Conservation (phyloP, 2,888 invertebrate genomes). For the Autographa gamma region DNA sequence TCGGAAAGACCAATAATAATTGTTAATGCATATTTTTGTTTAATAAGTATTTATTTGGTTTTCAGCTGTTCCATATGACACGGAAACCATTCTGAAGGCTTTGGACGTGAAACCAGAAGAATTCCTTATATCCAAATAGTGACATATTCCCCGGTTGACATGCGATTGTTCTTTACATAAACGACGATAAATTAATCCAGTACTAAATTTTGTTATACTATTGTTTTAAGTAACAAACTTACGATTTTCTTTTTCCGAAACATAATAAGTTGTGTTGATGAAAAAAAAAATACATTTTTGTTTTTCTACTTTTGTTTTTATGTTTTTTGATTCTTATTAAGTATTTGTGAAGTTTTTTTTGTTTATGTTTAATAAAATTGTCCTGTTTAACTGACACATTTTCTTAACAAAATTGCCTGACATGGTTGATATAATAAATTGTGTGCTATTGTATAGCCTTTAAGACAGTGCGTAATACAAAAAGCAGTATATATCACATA, state of each 20-base stretch:
- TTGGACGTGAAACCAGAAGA: constrained; percentile 73
- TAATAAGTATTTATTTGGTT: constrained; percentile 41
- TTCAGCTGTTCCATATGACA: constrained; percentile 77
- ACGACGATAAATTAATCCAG: neutral
- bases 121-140: constrained; percentile 43
- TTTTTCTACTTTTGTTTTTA: neutral
- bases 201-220: too few species aligned
- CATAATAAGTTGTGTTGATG: too few species aligned
- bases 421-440: too few species aligned
- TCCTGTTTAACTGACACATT: neutral
- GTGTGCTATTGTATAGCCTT: too few species aligned
- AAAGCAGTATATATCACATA: too few species aligned
- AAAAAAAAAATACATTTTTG: neutral
- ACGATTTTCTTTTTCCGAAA: too few species aligned
- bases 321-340: neutral
- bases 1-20: too few species aligned
- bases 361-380: neutral
- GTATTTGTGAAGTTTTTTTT: neutral
- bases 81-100: constrained; percentile 76
- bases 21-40: too few species aligned
- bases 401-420: neutral
- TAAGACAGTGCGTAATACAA: too few species aligned
- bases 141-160: neutral
- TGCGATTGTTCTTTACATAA: neutral
- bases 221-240: too few species aligned